Conservation (phyloP, 1,140 invertebrate species). For the Uloborus diversus region DNA sequence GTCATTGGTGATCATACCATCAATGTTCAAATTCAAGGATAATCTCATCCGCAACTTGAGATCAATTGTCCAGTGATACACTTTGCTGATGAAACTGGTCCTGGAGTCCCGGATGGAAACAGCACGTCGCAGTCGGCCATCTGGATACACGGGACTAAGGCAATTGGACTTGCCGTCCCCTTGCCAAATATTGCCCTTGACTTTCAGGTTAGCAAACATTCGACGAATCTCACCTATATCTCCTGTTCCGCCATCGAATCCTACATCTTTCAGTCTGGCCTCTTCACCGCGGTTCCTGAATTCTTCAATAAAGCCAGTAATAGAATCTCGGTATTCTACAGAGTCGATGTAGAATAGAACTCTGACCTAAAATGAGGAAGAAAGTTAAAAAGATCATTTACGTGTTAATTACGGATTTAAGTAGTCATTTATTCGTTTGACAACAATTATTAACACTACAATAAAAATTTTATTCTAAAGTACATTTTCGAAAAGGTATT, state of each 20-base stretch:
- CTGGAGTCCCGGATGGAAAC: not conserved
- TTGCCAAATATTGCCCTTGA: conserved; percentile 40
- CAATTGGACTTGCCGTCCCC: conserved; percentile 44
- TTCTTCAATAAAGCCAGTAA: not conserved
- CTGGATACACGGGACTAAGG: conserved; percentile 50
- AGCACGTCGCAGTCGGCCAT: conserved; percentile 6
- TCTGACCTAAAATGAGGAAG: conserved; percentile 6
- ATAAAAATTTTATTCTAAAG: too few relatives aligned
- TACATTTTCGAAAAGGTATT: too few relatives aligned
- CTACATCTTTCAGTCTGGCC: conserved; percentile 22
- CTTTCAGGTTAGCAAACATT: not conserved
- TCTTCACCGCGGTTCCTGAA: not conserved
- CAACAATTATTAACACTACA: too few relatives aligned
- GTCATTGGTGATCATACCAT: conserved; percentile 55
- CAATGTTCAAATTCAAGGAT: conserved; percentile 35
- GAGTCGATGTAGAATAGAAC: conserved; percentile 6
- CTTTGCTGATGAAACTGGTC: not conserved
- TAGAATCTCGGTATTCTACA: not conserved
- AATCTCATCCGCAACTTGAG: conserved; percentile 29
- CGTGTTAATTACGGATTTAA: too few relatives aligned
- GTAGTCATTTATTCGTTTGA: too few relatives aligned
- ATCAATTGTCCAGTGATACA: conserved; percentile 57
- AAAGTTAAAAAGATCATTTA: too few relatives aligned
- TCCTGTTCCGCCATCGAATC: conserved; percentile 24
- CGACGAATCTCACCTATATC: conserved; percentile 1